Percentiles rank a stretch among this genome's conserved stretches.
Conservation (phyloP, 2,888 invertebrate species). For the Lordiphosa fenestrarum region DNA sequence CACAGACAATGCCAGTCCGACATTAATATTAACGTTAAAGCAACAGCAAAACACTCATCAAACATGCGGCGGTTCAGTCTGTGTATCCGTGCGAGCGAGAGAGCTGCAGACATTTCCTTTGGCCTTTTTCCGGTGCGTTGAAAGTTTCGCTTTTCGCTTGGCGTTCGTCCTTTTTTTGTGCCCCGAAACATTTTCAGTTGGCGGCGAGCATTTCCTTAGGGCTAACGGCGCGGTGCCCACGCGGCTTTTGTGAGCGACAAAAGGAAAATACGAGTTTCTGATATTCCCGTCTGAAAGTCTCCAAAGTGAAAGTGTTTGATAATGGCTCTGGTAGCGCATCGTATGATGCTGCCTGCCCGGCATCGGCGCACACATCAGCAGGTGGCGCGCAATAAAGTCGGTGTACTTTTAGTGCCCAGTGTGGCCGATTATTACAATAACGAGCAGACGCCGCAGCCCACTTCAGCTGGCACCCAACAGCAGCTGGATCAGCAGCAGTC, state of each 20-base stretch:
- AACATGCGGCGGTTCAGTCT: constrained; percentile 60
- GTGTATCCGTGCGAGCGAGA: constrained; percentile 20
- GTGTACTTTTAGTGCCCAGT: constrained; percentile 67
- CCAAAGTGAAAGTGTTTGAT: constrained; percentile 5
- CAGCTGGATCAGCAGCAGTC: constrained; percentile 24
- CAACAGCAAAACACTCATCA: constrained; percentile 59
- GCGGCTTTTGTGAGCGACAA: not conserved
- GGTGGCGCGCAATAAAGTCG: constrained; percentile 69
- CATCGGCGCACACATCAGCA: constrained; percentile 55
- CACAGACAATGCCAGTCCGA: constrained; percentile 26
- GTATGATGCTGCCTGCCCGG: constrained; percentile 72
- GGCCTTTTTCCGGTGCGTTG: constrained; percentile 64
- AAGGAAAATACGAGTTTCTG: not conserved
- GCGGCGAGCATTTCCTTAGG: constrained; percentile 63
- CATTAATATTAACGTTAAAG: constrained; percentile 68
- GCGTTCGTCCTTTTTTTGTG: constrained; percentile 25
- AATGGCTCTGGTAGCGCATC: constrained; percentile 76
- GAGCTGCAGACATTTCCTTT: constrained; percentile 47
- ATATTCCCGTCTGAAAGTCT: constrained; percentile 3
- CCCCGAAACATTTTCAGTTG: constrained; percentile 44
- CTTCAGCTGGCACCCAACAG: constrained; percentile 24
- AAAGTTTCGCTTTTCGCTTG: constrained; percentile 42
- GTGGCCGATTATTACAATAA: constrained; percentile 54
- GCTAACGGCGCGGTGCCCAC: constrained; percentile 44
- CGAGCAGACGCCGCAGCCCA: constrained; percentile 22